phyloP scores from a whole-genome alignment of 2,113 vertebrate genomes.

The Haemorhous mexicanus region DNA sequence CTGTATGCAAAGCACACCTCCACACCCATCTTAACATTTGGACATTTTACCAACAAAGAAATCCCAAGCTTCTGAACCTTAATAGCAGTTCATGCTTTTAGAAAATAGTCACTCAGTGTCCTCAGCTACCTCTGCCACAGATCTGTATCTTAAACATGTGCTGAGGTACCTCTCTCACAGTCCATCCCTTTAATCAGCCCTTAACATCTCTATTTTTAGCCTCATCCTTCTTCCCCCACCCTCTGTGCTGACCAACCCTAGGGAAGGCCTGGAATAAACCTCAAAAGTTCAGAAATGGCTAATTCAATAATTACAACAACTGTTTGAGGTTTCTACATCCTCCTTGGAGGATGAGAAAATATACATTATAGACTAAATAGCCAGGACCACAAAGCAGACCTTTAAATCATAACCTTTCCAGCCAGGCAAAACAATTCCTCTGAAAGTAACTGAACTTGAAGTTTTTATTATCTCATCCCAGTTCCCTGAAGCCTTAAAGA shows the following conservation, averaged over 20 bases:
- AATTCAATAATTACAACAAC: neutral
- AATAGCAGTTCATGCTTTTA: neutral
- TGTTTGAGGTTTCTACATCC: neutral
- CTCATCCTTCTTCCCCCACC: neutral
- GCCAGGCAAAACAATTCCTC: neutral
- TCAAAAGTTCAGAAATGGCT: neutral
- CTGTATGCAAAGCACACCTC: neutral
- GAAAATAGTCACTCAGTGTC: neutral
- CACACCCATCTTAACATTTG: neutral
- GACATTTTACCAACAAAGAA: neutral
- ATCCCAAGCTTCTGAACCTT: neutral
- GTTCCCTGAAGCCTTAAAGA: neutral
- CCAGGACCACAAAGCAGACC: neutral
- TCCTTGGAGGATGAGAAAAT: neutral
- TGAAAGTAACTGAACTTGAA: neutral
- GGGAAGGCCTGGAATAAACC: neutral
- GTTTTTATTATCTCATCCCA: neutral
- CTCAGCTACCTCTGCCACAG: neutral
- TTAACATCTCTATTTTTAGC: neutral
- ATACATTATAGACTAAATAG: neutral
- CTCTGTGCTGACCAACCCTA: neutral
- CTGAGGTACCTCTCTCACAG: neutral
- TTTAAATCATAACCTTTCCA: neutral
- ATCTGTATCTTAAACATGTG: neutral
- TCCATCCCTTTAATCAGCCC: neutral